Conservation (phyloP, 2,113 vertebrate species). For the Anoura caudifer region DNA sequence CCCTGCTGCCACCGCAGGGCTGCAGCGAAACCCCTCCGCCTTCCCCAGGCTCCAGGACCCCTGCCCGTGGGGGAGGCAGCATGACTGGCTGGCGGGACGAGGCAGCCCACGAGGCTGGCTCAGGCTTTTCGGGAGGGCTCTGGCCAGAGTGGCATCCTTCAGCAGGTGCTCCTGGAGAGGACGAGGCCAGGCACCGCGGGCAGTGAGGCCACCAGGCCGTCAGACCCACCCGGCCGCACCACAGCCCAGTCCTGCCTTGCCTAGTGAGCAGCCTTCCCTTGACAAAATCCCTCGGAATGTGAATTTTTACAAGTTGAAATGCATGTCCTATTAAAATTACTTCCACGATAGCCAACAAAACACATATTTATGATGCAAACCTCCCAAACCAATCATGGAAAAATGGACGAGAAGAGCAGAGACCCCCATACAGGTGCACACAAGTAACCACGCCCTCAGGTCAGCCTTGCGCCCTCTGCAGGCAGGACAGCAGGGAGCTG, state of each 20-base stretch:
- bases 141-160: not conserved
- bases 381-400: not conserved
- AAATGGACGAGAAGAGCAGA: not conserved
- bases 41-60: not conserved
- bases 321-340: not conserved
- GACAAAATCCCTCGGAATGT: not conserved
- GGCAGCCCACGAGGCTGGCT: too few relatives aligned
- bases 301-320: not conserved
- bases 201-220: rapidly evolving
- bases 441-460: rapidly evolving
- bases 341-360: not conserved
- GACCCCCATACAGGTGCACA: too few relatives aligned
- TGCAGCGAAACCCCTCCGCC: not conserved
- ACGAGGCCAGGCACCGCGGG: rapidly evolving
- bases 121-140: not conserved
- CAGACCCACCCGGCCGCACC: too few relatives aligned
- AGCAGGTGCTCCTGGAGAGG: not conserved
- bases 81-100: too few relatives aligned
- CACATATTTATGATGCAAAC: not conserved
- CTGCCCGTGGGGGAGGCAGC: not conserved
- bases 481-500: too few relatives aligned
- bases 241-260: rapidly evolving
- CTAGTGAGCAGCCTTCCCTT: not conserved
- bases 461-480: not conserved
- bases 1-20: not conserved